Evolutionary conservation across 2,113 vertebrate genomes (phyloP).

Genomic region (Phalacrocorax brasilianus): DNA sequence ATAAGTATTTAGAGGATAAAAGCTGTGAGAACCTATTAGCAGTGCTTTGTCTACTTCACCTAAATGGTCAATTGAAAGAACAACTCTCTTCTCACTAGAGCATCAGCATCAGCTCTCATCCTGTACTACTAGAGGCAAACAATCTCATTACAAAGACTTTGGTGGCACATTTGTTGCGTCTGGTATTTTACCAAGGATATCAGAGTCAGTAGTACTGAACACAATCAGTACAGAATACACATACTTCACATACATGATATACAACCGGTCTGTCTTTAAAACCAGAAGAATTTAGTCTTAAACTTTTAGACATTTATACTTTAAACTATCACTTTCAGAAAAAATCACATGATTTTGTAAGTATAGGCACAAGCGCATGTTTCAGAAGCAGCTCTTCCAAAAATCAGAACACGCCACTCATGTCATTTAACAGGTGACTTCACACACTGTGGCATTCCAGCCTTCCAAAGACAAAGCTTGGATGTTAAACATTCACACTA

Average conservation of each 20-base stretch:
- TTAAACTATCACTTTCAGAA: neutral
- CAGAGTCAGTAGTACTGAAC: neutral
- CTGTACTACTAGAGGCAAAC: neutral
- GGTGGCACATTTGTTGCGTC: neutral
- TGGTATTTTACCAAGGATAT: neutral
- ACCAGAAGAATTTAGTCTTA: neutral
- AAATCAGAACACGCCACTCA: neutral
- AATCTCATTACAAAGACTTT: neutral
- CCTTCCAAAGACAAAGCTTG: neutral
- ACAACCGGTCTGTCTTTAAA: neutral
- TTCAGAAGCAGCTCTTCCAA: neutral
- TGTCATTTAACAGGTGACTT: neutral
- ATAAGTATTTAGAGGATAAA: neutral
- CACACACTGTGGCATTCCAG: rapidly evolving
- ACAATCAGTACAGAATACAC: neutral
- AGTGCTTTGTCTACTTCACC: neutral
- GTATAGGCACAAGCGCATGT: rapidly evolving
- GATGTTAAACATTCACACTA: neutral
- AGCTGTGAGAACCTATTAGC: neutral
- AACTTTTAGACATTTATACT: neutral
- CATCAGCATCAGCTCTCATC: neutral
- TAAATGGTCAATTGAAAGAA: neutral
- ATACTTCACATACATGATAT: neutral
- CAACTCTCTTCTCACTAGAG: neutral
- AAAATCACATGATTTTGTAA: neutral